Conservation (phyloP, 2,888 invertebrate species). For the Metellina segmentata region DNA sequence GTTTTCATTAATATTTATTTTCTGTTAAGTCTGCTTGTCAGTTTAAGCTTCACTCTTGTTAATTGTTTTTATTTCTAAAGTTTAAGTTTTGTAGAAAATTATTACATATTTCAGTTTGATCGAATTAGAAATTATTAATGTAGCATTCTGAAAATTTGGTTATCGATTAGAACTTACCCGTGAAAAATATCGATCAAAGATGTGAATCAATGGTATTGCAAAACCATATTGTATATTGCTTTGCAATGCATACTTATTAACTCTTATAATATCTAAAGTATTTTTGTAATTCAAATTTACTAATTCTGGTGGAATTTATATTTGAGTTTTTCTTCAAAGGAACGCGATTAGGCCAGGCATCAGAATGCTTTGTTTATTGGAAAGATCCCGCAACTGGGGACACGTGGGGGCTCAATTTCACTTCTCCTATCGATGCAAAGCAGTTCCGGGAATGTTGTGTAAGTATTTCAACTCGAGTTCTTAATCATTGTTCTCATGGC, state of each 20-base stretch:
- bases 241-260: neutral
- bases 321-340: constrained; percentile 83
- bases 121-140: too few species aligned
- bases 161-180: too few species aligned
- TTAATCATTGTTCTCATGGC: neutral
- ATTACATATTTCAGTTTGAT: neutral
- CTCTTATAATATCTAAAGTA: too few species aligned
- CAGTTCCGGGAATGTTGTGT: constrained; percentile 98
- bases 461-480: constrained; percentile 83
- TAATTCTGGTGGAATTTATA: neutral
- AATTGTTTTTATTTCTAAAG: neutral
- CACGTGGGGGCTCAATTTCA: constrained; percentile 99
- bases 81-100: neutral
- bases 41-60: neutral
- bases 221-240: neutral
- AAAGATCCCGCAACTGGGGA: constrained; percentile 90
- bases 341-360: constrained; percentile 97
- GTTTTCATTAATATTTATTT: too few species aligned
- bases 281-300: too few species aligned
- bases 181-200: too few species aligned
- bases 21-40: too few species aligned
- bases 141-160: too few species aligned
- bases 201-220: neutral
- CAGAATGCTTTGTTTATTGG: constrained; percentile 99
- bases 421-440: constrained; percentile 97